Evolutionary conservation across 2,797 vertebrate genomes (phyloP).

Genomic region (Girardinus metallicus): DNA sequence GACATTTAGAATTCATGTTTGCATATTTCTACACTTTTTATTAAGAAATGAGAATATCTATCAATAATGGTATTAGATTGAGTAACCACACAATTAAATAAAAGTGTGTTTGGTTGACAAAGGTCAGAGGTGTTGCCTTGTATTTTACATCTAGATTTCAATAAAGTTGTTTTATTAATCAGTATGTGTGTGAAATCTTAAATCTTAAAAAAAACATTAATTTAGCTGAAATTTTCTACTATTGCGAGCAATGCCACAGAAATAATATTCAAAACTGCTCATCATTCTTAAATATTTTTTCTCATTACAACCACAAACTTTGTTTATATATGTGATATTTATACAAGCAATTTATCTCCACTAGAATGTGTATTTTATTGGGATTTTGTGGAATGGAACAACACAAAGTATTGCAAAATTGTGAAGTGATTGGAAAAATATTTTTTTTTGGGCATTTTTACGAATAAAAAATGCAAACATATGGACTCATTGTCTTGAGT

Average conservation of each 20-base stretch:
- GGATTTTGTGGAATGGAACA: background rate
- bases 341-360: background rate
- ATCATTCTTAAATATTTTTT: background rate
- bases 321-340: too few relatives aligned
- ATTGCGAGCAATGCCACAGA: background rate
- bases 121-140: background rate
- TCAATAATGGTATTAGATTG: background rate
- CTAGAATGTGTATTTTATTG: background rate
- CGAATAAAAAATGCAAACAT: background rate
- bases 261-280: background rate
- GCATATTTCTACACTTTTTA: background rate
- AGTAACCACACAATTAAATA: background rate
- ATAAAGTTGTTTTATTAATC: background rate
- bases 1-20: constrained; percentile 25
- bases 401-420: background rate
- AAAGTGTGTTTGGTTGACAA: background rate
- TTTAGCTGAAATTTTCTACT: background rate
- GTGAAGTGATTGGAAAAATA: background rate
- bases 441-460: background rate
- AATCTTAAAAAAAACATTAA: background rate
- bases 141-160: constrained; percentile 1
- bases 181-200: background rate
- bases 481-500: background rate
- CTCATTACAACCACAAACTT: background rate
- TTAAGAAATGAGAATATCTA: background rate